Percentiles rank a stretch among this genome's conserved stretches.
phyloP scores from a whole-genome alignment of 1,140 invertebrate genomes.

The Hylaeus anthracinus region DNA sequence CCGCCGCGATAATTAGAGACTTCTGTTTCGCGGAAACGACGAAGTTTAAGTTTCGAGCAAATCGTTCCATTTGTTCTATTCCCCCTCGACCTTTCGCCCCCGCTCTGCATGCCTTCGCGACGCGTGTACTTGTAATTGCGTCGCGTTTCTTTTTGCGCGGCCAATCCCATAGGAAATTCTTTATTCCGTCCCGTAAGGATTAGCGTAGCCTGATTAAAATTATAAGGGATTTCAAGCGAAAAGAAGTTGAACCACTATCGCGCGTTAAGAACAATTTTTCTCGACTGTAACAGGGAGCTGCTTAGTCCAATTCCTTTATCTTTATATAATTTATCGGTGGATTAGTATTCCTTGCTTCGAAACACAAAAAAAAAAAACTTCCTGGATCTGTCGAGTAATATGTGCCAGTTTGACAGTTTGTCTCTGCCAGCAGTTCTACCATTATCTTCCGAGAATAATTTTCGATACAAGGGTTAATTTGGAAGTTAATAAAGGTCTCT shows the following conservation, averaged over 20 bases:
- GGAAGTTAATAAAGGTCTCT: slow-evolving; percentile 47
- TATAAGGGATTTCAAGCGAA: too few species aligned
- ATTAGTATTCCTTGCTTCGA: too few species aligned
- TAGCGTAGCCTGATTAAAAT: background rate
- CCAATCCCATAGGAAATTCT: too few species aligned
- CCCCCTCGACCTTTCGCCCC: background rate
- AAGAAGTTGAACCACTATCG: too few species aligned
- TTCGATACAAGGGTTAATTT: slow-evolving; percentile 48
- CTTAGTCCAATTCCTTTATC: too few species aligned
- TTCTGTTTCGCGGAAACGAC: slow-evolving; percentile 49
- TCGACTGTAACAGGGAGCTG: too few species aligned
- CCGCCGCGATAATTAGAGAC: slow-evolving; percentile 53
- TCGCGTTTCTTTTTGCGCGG: background rate
- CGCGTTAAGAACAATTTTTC: too few species aligned
- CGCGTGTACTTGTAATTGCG: background rate
- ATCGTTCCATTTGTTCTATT: slow-evolving; percentile 33
- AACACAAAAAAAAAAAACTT: too few species aligned
- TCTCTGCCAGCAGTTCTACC: background rate
- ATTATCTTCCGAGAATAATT: slow-evolving; percentile 43
- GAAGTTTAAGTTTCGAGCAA: slow-evolving; percentile 50
- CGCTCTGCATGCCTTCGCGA: background rate
- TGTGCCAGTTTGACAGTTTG: too few species aligned
- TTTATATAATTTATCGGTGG: too few species aligned
- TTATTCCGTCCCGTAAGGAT: background rate
- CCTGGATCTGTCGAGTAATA: too few species aligned